These are phyloP conservation scores for Felis catus DNA, from an alignment of 2,113 vertebrate species.

Conservation along the genomic window DNA sequence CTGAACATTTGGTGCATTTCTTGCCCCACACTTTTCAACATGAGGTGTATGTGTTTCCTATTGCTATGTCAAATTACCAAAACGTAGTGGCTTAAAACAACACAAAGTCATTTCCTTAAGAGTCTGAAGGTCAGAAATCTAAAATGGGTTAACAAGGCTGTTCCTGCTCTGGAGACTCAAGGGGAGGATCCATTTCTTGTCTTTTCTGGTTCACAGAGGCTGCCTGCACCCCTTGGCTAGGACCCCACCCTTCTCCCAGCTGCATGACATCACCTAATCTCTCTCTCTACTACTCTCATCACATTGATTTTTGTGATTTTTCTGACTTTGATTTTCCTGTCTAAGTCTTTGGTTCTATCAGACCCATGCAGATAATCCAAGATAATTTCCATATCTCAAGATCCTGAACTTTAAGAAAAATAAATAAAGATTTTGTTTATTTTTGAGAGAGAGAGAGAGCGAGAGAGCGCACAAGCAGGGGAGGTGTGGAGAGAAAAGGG, in stretches of 20 bases:
- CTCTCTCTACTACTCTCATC: not conserved
- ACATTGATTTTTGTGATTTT: not conserved
- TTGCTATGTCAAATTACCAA: not conserved
- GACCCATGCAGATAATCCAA: not conserved
- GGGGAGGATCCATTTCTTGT: not conserved
- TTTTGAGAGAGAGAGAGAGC: no score
- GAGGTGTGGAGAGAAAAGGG: no score
- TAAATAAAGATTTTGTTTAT: no score
- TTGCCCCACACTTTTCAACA: not conserved
- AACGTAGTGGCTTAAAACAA: not conserved
- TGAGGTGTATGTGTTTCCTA: not conserved
- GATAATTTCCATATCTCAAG: not conserved
- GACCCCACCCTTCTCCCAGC: not conserved
- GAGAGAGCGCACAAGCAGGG: no score
- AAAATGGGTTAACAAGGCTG: not conserved
- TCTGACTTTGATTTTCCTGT: not conserved
- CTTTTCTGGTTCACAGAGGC: not conserved
- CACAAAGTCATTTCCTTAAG: not conserved
- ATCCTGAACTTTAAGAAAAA: no score
- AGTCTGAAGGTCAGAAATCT: not conserved
- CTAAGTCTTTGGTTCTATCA: not conserved
- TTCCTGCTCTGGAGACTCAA: not conserved
- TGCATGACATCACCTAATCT: accelerated
- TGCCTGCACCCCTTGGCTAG: not conserved
- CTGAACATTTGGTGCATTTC: not conserved